These are phyloP conservation scores for Colistium nudipinnis DNA, from an alignment of 2,113 vertebrate species.

Conservation along the genomic window DNA sequence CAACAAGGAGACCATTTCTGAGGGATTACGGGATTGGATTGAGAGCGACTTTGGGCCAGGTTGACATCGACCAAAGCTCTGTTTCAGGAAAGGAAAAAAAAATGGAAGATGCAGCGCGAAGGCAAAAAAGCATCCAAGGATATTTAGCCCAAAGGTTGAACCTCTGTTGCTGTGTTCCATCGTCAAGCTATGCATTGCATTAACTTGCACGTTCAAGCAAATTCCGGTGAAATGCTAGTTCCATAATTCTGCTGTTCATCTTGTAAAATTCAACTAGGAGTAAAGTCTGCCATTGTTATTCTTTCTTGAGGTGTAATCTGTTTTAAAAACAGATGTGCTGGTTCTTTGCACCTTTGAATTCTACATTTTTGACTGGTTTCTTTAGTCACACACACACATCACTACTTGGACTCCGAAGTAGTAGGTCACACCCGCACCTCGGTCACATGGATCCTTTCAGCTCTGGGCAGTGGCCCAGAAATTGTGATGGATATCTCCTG, in stretches of 20 bases:
- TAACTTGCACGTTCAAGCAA: not conserved
- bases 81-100: not conserved
- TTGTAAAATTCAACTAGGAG: not conserved
- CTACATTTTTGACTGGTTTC: not conserved
- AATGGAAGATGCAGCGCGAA: not conserved
- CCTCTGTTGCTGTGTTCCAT: not conserved
- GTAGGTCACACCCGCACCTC: conserved; percentile 50
- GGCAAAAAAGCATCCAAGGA: not conserved
- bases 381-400: not conserved
- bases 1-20: conserved; percentile 10
- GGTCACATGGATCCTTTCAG: conserved; percentile 53
- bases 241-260: not conserved
- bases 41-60: conserved; percentile 8
- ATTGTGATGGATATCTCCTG: conserved; percentile 52
- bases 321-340: too few relatives aligned
- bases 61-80: not conserved
- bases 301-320: not conserved
- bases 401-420: conserved; percentile 1
- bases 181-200: not conserved
- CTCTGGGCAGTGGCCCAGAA: conserved; percentile 51
- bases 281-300: not conserved
- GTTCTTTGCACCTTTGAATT: conserved; percentile 5
- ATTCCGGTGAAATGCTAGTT: not conserved
- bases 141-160: not conserved
- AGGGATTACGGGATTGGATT: conserved; percentile 14